Base-by-base conservation (phyloP, 2,113 vertebrate species). In the Larimichthys polyactis region DNA sequence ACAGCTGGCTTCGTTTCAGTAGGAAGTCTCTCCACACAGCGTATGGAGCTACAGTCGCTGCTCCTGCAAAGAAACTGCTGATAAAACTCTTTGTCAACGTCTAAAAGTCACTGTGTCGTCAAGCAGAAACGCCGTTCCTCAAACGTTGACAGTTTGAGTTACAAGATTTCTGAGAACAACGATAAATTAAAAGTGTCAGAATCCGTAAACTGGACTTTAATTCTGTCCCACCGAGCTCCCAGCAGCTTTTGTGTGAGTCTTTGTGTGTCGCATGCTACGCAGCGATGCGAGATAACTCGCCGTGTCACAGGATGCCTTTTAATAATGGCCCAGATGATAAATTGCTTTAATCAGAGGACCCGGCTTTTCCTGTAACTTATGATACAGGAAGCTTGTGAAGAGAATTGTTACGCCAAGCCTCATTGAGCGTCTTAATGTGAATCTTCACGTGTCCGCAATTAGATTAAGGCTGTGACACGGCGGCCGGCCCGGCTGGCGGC, bases 341-440 rank as follows among this genome's bases (percentile, higher is more conserved):
- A 96, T 95, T 86, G 90, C 91, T 96, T 96, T 96, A 96, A 96
- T 96, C 96, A 95, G 89, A 84, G 85, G 54, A 92, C 91, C 93
- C 85, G 93, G 89, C 92, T 94, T 94, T 95, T 95, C 91, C 83
- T 93, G 91, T 95, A 95, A 94, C 94, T 95, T 94, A 95, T 94
- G 93, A 94, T 93, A 93, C 93, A 91, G 94, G 94, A 95, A 94
- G 95, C 95, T 95, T 95, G 95, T 94, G 88, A 93, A 92, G 91
- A 95, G 94, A 96, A 96, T 95, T 95, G 95, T 95, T 93, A 94
- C 86, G 94, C 92, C 89, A 95, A 93, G 96, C 94, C 95, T 96
- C 95, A 96, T 96, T 96, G 95, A 95, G 94, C 91, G 82, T 92
- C 95, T 95, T 96, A 96, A 96, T 96, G 94, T 90, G 94, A 95